Percentiles rank a stretch among this genome's conserved stretches.
Evolutionary conservation across 2,113 vertebrate species (phyloP).

Genomic region (Procavia capensis): DNA sequence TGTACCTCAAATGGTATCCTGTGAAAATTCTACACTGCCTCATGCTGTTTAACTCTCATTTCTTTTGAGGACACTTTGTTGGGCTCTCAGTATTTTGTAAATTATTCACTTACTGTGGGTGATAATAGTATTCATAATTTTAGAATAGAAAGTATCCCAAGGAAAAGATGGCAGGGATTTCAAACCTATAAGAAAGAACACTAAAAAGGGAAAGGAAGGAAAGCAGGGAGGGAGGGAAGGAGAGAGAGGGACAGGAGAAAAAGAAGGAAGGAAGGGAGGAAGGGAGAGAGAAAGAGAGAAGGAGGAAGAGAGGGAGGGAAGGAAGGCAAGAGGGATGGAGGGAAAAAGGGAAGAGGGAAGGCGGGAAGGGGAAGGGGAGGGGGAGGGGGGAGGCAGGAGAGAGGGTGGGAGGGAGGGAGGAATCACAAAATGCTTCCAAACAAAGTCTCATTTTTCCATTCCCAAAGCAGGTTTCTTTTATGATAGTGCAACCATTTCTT

Average conservation of each 20-base stretch:
- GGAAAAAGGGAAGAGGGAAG: too few species aligned
- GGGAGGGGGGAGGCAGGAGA: too few species aligned
- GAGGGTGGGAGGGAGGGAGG: too few species aligned
- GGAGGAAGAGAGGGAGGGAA: too few species aligned
- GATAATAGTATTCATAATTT: background rate
- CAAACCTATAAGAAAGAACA: background rate
- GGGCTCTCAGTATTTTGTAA: background rate
- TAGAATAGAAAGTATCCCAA: background rate
- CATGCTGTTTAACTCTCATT: background rate
- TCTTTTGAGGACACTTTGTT: background rate
- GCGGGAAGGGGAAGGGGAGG: too few species aligned
- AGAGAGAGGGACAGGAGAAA: too few species aligned
- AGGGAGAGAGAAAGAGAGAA: too few species aligned
- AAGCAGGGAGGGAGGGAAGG: too few species aligned
- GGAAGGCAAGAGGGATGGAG: too few species aligned
- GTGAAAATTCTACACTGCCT: background rate
- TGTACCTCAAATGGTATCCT: background rate
- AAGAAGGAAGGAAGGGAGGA: too few species aligned
- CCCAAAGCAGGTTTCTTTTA: too few species aligned
- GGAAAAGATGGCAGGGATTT: background rate
- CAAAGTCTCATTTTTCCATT: background rate
- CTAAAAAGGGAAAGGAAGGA: background rate
- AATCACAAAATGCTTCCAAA: background rate
- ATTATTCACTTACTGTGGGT: background rate
- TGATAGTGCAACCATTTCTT: background rate